Base-by-base conservation (phyloP, 2,888 invertebrate species). In the Actias luna region DNA sequence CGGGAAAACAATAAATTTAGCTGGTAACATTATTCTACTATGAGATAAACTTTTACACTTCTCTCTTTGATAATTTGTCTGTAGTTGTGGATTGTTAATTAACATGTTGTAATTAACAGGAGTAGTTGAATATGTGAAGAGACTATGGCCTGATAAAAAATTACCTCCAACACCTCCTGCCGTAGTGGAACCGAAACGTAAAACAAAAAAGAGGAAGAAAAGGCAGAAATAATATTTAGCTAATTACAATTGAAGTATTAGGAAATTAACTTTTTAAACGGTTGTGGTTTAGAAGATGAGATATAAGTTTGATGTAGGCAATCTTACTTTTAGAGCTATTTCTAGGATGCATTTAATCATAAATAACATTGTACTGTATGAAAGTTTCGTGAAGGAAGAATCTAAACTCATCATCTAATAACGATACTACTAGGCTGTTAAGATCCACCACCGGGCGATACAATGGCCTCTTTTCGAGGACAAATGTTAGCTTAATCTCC, bases 71-170 rank as follows among this genome's bases (percentile, higher is more conserved):
- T n/a, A n/a, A n/a, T n/a, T n/a, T n/a, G n/a, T n/a, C n/a, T n/a
- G n/a, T n/a, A n/a, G n/a, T n/a, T 18, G 16, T 25, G 12, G 8
- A 22, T 31, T n/a, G 27, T 29, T 59, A 59, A n/a, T 42, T n/a
- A 29, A 16, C 16, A 50, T 7, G 10, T 22, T 12, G 12, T 35
- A 33, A 31, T 18, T n/a, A 61, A 55, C 42, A 36, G 69, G 66
- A 4, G 58, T 86, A 16, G 75, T 73, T 1, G 85, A 86, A 1
- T 87, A 80, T 52, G 65, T 84, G 16, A 71, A 73, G 14, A 76
- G 84, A 7, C 74, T 81, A 46, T 87, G 85, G 82, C 87, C 86
- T 0, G 79, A 85, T 0, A 75, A 80, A 33, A 69, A 76, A 39
- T 68, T 80, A 1, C 82, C 82, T 1, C 79, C 81, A 0, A 80